A percentile compares a stretch with the other conserved stretches of the same genome.
phyloP scores from a whole-genome alignment of 2,113 vertebrate genomes.

The Upupa epops region DNA sequence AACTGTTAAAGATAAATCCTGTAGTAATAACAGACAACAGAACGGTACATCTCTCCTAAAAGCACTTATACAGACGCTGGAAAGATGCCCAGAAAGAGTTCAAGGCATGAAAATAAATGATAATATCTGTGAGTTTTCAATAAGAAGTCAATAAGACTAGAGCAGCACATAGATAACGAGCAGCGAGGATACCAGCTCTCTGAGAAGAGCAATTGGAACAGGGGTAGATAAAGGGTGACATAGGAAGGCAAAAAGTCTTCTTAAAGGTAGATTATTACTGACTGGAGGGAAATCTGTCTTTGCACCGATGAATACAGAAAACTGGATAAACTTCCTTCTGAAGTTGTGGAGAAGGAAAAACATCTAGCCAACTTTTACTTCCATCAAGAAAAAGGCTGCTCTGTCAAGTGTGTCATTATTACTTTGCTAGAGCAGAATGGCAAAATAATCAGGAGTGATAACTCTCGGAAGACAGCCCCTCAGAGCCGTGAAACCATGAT shows the following conservation, averaged over 20 bases:
- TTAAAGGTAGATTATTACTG: not conserved
- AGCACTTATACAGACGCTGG: conserved; percentile 10
- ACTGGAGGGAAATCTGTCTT: not conserved
- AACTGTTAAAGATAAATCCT: conserved; percentile 35
- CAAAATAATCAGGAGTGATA: not conserved
- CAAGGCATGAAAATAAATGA: not conserved
- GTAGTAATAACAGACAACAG: conserved; percentile 34
- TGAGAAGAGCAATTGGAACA: not conserved
- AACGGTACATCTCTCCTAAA: conserved; percentile 23
- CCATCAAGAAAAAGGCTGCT: not conserved
- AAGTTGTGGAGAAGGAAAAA: not conserved
- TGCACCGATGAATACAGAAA: not conserved
- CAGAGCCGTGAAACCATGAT: not conserved
- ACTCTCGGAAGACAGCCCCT: not conserved
- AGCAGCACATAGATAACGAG: not conserved
- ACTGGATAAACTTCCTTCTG: not conserved
- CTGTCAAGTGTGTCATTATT: not conserved
- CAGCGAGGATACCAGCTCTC: not conserved
- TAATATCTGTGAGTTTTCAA: conserved; percentile 17
- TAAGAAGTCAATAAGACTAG: not conserved
- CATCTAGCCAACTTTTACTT: not conserved
- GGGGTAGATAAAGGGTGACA: not conserved
- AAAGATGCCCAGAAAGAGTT: conserved; percentile 24
- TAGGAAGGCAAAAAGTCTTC: not conserved
- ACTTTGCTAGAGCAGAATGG: not conserved